phyloP scores from a whole-genome alignment of 1,140 invertebrate genomes.

The Bombus waltoni region DNA sequence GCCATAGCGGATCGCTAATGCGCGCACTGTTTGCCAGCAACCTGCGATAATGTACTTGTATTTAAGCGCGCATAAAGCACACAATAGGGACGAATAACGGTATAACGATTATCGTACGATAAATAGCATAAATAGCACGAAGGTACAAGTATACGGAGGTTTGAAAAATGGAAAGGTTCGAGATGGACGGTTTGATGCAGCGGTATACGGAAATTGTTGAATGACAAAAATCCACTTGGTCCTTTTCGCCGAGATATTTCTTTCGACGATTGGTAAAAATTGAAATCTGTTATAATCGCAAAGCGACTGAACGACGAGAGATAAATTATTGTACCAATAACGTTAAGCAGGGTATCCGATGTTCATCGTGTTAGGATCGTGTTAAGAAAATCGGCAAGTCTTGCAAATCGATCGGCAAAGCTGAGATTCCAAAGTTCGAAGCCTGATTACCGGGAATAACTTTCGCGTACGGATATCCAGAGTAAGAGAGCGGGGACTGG shows the following conservation, averaged over 20 bases:
- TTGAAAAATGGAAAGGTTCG: neutral
- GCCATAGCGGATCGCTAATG: too few species aligned
- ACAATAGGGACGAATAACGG: neutral
- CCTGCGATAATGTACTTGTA: neutral
- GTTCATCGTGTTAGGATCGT: too few species aligned
- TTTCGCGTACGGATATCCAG: neutral
- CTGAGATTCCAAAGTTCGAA: neutral
- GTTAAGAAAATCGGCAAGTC: too few species aligned
- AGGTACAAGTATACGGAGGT: neutral
- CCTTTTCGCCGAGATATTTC: too few species aligned
- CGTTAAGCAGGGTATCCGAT: too few species aligned
- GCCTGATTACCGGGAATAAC: neutral
- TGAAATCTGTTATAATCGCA: too few species aligned
- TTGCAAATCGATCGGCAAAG: too few species aligned
- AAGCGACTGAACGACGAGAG: too few species aligned
- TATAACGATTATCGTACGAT: neutral
- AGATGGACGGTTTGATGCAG: neutral
- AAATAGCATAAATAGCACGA: neutral
- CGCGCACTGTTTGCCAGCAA: fast-evolving
- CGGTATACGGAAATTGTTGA: neutral
- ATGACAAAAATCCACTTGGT: too few species aligned
- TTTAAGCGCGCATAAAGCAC: too few species aligned
- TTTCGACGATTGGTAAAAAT: too few species aligned
- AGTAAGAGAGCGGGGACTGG: neutral
- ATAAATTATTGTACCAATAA: too few species aligned